Conservation (phyloP, 2,888 invertebrate species). For the Latrodectus hesperus region DNA sequence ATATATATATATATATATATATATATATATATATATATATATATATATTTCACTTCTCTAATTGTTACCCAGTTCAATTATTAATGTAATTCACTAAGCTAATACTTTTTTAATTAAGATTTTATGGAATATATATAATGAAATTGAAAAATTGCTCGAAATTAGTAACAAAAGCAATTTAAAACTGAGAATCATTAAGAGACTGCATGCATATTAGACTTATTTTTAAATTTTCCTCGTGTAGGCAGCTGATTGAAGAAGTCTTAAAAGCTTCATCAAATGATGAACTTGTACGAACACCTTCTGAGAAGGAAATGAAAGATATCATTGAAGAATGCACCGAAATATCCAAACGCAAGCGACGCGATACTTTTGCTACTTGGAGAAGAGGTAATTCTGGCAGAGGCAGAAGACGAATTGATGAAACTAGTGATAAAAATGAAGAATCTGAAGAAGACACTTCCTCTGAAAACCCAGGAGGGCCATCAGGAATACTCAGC, state of each 20-base stretch:
- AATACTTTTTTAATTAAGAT: no score
- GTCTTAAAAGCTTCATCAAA: conserved; percentile 10
- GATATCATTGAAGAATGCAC: conserved; percentile 32
- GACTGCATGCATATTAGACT: no score
- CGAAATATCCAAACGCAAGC: conserved; percentile 5
- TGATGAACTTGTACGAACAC: neutral
- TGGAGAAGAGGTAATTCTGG: neutral
- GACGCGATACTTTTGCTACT: neutral
- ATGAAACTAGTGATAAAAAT: neutral
- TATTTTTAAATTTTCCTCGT: neutral
- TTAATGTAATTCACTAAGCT: no score
- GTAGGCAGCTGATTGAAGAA: conserved; percentile 25
- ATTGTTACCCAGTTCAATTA: no score
- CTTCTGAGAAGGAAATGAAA: conserved; percentile 19
- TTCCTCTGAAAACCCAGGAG: neutral
- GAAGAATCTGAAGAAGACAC: neutral
- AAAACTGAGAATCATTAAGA: no score
- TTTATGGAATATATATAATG: no score
- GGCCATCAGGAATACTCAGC: neutral
- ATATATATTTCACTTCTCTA: no score
- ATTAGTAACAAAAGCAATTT: no score
- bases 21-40: no score
- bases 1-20: no score
- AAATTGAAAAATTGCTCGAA: no score
- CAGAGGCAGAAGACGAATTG: neutral